Base-by-base conservation (phyloP, 2,797 vertebrate genomes). In the Syndactyla subalaris region DNA sequence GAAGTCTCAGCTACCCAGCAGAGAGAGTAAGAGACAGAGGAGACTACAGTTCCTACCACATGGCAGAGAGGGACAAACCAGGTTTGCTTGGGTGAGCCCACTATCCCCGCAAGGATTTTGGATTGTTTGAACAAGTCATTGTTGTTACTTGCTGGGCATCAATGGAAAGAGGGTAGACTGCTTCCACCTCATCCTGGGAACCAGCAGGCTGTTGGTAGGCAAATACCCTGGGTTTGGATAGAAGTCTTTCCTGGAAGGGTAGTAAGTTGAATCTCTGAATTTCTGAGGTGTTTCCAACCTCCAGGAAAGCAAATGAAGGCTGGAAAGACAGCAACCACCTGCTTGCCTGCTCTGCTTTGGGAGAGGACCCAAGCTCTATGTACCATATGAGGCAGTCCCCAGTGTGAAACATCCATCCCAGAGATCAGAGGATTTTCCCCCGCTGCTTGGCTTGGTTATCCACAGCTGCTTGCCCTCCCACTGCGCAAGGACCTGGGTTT, bases 31-130 rank as follows among this genome's bases (percentile, higher is more conserved):
- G 30, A 7, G 11, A 71, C 57, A 66, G 34, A 68, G 23, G 23
- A 62, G 9, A 49, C 11, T 5, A 57, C 5, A 10, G 14, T 9
- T 70, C 18, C 61, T 74, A 32, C 3, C 30, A 54, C 14, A 29
- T 0, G 0, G 14, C n/a, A 79, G 14, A 22, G 14, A 75, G 23
- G 8, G 5, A 1, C 27, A 55, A 30, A 68, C 4, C 7, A 65
- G 41, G 24, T 14, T 67, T 77, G 7, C 45, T 11, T 79, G 52
- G 9, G 22, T 9, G 3, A 89, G 8, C 5, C 19, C 17, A 39
- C 22, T 39, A 9, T 15, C 26, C 30, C 75, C 48, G 45, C 3
- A 72, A 62, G 46, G 22, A 13, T 30, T 61, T 27, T 41, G 32
- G 29, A 68, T 63, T 5, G 2, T 43, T 92, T 74, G 38, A 59